A percentile compares a stretch with the other conserved stretches of the same genome.
These are phyloP conservation scores for Oceanites oceanicus DNA, from an alignment of 2,113 vertebrate genomes.

Conservation along the genomic window DNA sequence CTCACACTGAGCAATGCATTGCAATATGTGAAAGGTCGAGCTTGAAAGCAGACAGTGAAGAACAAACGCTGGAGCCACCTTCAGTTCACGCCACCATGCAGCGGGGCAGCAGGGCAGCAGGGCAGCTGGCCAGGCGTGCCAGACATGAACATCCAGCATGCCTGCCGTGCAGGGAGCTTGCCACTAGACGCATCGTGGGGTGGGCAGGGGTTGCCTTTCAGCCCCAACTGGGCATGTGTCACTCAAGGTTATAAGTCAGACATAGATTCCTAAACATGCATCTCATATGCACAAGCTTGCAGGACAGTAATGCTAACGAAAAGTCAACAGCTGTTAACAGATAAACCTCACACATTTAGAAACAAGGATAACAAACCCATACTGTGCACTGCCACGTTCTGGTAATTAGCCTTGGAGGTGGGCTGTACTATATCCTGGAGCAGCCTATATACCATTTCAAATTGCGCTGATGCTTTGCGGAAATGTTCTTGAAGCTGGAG, in stretches of 20 bases:
- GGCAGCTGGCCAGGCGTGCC: neutral
- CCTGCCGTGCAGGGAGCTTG: rapidly evolving
- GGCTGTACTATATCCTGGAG: neutral
- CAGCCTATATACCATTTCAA: neutral
- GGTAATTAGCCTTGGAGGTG: neutral
- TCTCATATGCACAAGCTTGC: neutral
- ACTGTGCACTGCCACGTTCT: neutral
- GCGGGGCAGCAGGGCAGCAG: no score
- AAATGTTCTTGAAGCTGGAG: neutral
- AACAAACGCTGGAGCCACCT: neutral
- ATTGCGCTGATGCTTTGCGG: rapidly evolving
- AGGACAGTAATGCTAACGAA: neutral
- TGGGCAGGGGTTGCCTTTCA: neutral
- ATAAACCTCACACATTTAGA: neutral
- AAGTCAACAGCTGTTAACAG: neutral
- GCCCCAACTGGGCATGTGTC: rapidly evolving
- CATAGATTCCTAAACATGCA: neutral
- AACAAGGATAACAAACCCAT: neutral
- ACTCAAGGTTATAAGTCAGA: neutral
- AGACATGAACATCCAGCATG: rapidly evolving
- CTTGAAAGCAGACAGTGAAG: neutral
- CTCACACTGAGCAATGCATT: neutral
- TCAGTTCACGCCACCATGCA: neutral
- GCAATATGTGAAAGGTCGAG: rapidly evolving
- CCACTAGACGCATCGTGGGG: rapidly evolving